A percentile compares a stretch with the other conserved stretches of the same genome.
Conservation (phyloP, 2,888 invertebrate species). For the Atrina japonica region DNA sequence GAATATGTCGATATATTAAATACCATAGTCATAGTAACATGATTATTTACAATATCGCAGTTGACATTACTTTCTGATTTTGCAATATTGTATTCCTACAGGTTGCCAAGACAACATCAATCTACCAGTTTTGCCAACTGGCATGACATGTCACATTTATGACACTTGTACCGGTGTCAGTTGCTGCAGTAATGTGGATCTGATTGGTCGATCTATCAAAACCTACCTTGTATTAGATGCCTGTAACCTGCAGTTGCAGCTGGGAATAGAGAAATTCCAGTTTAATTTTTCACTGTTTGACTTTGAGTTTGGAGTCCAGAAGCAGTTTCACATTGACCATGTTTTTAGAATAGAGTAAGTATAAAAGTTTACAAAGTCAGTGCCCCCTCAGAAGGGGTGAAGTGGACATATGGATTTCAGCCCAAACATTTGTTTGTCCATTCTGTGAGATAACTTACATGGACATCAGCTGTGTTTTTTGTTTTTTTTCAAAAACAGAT, state of each 20-base stretch:
- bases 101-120: neutral
- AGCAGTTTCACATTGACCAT: slow-evolving; percentile 15
- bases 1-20: no score
- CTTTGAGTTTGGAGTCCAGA: slow-evolving; percentile 23
- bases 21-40: no score
- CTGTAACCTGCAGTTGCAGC: slow-evolving; percentile 5
- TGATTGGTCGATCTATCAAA: slow-evolving; percentile 20
- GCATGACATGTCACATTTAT: slow-evolving; percentile 40
- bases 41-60: no score
- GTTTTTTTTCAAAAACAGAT: no score
- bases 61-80: no score
- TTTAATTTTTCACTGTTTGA: slow-evolving; percentile 25
- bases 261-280: slow-evolving; percentile 37
- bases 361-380: neutral
- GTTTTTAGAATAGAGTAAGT: slow-evolving; percentile 23
- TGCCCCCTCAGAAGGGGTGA: no score
- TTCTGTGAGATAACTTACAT: no score
- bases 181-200: slow-evolving; percentile 39
- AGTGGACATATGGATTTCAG: no score
- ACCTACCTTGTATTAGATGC: slow-evolving; percentile 8
- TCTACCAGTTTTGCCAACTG: slow-evolving; percentile 15
- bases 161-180: slow-evolving; percentile 37
- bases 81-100: no score
- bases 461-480: no score
- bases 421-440: no score